A percentile compares a stretch with the other conserved stretches of the same genome.
Evolutionary conservation across 2,888 invertebrate genomes (phyloP).

Genomic region (Sphaerophoria rueppellii): DNA sequence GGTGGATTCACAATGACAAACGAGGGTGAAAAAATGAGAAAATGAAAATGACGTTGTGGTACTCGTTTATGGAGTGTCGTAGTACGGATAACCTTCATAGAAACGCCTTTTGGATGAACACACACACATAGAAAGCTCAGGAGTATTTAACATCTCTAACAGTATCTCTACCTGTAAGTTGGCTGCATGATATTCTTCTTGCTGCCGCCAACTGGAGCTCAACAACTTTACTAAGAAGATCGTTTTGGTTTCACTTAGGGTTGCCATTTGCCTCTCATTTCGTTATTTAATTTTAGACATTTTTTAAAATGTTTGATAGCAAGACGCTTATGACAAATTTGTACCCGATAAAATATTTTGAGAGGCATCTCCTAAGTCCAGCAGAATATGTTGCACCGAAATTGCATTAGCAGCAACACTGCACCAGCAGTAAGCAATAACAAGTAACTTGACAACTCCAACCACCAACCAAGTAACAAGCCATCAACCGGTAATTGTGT

Average conservation of each 20-base stretch:
- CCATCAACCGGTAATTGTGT: conserved; percentile 69
- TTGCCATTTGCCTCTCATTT: conserved; percentile 3
- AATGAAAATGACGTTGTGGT: conserved; percentile 38
- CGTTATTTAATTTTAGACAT: too few relatives aligned
- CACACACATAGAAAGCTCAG: conserved; percentile 43
- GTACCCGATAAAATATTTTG: too few relatives aligned
- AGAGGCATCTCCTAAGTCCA: conserved; percentile 21
- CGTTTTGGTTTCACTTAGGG: conserved; percentile 64
- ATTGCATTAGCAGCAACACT: conserved; percentile 11
- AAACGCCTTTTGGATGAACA: conserved; percentile 60
- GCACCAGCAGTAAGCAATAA: conserved; percentile 24
- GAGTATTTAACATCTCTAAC: conserved; percentile 59
- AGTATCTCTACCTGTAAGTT: conserved; percentile 49
- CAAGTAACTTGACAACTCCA: background rate
- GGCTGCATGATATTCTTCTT: conserved; percentile 53
- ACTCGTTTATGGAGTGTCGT: background rate
- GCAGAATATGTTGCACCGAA: conserved; percentile 58
- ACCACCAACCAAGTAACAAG: conserved; percentile 55
- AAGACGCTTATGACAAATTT: too few relatives aligned
- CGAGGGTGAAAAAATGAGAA: conserved; percentile 67
- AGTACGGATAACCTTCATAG: conserved; percentile 63
- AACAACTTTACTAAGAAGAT: conserved; percentile 45
- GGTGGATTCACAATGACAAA: conserved; percentile 59
- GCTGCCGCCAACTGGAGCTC: conserved; percentile 59
- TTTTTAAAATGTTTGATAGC: too few relatives aligned